These are phyloP conservation scores for Takifugu bimaculatus DNA, from an alignment of 2,113 vertebrate species.

Conservation along the genomic window DNA sequence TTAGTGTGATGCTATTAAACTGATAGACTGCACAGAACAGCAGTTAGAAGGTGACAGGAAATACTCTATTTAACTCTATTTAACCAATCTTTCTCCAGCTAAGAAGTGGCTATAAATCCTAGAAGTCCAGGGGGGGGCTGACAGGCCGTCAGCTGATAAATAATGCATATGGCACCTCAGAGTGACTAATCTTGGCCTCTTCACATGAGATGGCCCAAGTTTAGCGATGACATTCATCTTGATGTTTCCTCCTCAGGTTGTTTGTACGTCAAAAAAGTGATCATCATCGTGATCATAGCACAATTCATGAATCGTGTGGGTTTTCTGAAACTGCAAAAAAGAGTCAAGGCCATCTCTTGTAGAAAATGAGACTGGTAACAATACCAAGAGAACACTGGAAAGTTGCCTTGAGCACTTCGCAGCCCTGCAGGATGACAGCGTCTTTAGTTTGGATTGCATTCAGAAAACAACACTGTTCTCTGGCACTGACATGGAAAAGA, in stretches of 20 bases:
- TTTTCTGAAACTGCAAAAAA: not conserved
- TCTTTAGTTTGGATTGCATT: slow-evolving; percentile 3
- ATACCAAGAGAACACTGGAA: slow-evolving; percentile 21
- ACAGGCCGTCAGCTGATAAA: slow-evolving; percentile 57
- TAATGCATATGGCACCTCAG: slow-evolving; percentile 58
- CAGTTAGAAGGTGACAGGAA: slow-evolving; percentile 20
- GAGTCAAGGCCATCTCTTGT: not conserved
- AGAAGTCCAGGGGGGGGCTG: slow-evolving; percentile 5
- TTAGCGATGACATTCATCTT: slow-evolving; percentile 34
- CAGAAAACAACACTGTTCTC: slow-evolving; percentile 23
- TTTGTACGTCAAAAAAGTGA: not conserved
- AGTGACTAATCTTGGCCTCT: slow-evolving; percentile 68
- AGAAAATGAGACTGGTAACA: slow-evolving; percentile 23
- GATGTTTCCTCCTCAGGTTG: not conserved
- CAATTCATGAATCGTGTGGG: not conserved
- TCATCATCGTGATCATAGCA: not conserved
- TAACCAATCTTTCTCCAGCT: slow-evolving; percentile 60
- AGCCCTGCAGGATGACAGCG: slow-evolving; percentile 29
- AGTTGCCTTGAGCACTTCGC: not conserved
- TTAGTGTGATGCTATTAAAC: not conserved
- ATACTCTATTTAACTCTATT: slow-evolving; percentile 57
- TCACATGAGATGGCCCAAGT: slow-evolving; percentile 52
- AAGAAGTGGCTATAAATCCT: slow-evolving; percentile 56
- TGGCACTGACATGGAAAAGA: not conserved
- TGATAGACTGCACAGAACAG: not conserved